Percentiles rank a stretch among this genome's conserved stretches.
Evolutionary conservation across 2,113 vertebrate genomes (phyloP).

Genomic region (Xenopus borealis): DNA sequence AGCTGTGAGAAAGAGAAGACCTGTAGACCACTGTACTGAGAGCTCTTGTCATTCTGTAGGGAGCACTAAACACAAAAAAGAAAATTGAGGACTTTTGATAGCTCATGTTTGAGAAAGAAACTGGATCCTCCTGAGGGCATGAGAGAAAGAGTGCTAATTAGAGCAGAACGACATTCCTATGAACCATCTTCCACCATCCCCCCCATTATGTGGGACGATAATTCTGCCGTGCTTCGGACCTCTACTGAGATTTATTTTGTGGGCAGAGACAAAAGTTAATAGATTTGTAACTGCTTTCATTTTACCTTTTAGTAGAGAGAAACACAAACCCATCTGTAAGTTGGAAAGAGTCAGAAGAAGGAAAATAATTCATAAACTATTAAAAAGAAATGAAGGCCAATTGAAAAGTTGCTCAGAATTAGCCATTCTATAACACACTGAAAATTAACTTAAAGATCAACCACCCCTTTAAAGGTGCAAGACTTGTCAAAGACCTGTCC

Average conservation of each 20-base stretch:
- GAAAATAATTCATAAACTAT: too few species aligned
- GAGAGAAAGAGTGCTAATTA: constrained; percentile 52
- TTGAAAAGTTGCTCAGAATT: too few species aligned
- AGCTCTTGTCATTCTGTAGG: constrained; percentile 47
- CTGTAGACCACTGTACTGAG: constrained; percentile 51
- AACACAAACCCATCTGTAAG: too few species aligned
- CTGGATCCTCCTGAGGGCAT: constrained; percentile 52
- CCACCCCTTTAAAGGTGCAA: too few species aligned
- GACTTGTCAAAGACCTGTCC: too few species aligned
- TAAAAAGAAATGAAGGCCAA: too few species aligned
- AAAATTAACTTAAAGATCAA: too few species aligned
- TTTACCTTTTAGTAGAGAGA: neutral
- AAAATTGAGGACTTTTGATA: constrained; percentile 57
- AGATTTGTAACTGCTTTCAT: neutral
- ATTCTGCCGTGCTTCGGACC: neutral
- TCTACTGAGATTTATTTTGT: neutral
- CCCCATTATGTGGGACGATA: neutral
- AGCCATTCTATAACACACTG: too few species aligned
- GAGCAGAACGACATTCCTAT: constrained; percentile 14
- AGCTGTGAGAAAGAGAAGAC: constrained; percentile 50
- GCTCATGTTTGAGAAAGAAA: constrained; percentile 54
- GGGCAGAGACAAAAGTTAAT: neutral
- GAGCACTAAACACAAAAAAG: constrained; percentile 54
- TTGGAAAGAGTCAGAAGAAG: too few species aligned
- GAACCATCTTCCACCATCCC: neutral